phyloP scores from a whole-genome alignment of 2,113 vertebrate species.

The Pagrus major region DNA sequence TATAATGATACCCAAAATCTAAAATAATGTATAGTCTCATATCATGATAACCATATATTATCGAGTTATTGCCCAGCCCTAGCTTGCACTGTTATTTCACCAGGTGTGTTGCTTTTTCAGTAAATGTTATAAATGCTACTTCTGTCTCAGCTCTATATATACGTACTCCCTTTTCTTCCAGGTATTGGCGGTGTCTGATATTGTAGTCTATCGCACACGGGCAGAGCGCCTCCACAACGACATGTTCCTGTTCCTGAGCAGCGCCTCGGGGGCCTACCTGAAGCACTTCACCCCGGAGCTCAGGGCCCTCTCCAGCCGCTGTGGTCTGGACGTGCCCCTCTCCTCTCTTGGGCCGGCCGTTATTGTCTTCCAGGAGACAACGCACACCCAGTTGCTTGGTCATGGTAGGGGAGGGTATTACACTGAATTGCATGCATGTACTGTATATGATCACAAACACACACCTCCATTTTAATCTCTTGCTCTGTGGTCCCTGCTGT shows the following conservation, averaged over 20 bases:
- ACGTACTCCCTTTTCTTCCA: slow-evolving; percentile 22
- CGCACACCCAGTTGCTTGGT: slow-evolving; percentile 84
- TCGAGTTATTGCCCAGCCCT: too few relatives aligned
- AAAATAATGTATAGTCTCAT: too few relatives aligned
- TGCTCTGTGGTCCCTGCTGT: not conserved
- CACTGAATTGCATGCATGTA: not conserved
- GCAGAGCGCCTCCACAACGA: slow-evolving; percentile 89
- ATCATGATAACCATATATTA: too few relatives aligned
- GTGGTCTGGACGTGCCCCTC: slow-evolving; percentile 86
- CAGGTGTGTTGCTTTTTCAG: not conserved
- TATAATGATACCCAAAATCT: too few relatives aligned
- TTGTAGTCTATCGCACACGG: slow-evolving; percentile 87
- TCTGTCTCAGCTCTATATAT: not conserved
- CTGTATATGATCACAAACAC: not conserved
- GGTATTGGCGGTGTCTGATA: slow-evolving; percentile 87
- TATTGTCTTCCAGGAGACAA: slow-evolving; percentile 88
- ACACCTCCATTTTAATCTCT: not conserved
- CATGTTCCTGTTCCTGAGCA: slow-evolving; percentile 89
- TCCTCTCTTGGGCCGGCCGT: slow-evolving; percentile 86
- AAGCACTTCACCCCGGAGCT: slow-evolving; percentile 87
- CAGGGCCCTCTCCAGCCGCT: slow-evolving; percentile 84
- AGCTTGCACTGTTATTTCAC: not conserved
- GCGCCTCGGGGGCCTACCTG: slow-evolving; percentile 87
- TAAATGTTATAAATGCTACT: not conserved
- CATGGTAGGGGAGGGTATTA: slow-evolving; percentile 72